Evolutionary conservation across 1,140 invertebrate genomes (phyloP), one percentile per base, ranked within the genome.

Genomic region (Drosophila yakuba): DNA sequence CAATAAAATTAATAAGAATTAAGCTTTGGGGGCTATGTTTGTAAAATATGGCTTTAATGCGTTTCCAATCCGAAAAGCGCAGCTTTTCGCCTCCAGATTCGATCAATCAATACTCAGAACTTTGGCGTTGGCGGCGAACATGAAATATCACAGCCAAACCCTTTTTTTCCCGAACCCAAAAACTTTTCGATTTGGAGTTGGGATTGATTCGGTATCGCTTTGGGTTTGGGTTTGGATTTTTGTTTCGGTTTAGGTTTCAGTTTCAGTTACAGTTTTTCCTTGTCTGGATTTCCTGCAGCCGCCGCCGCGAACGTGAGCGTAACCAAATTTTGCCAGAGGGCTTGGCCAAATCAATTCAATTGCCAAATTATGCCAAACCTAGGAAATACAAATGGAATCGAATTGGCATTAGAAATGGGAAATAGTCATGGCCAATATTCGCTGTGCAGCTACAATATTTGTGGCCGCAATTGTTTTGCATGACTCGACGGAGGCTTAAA

Each of bases 81-180:
- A 62, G 59, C 60, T 38, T 68, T 63, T 43, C 51, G 43, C 38
- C 74, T 43, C 43, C 63, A 75, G 76, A 73, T 77, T 74, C 83
- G 81, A 83, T 86, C 83, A 88, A 88, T 86, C 83, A 86, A 78
- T 74, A 67, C 52, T 52, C 60, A 44, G 76, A 63, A 63, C 64
- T 62, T 76, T 82, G 71, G 84, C 83, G 84, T 88, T 88, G 84
- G 84, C 84, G 84, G 83, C 84, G 79, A 89, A 89, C 84, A 89
- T 89, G 77, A 89, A 89, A 89, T 89, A 89, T 89, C 84, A 79
- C 80, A 82, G 15, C 84, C 84, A 84, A 89, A 89, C 84, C 84
- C 84, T 89, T 89, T 89, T 89, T 50, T 88, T 67, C 74, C 78
- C 79, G 75, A 81, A 51, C 83, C 66, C 80, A 57, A 88, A 88